Evolutionary conservation across 2,113 vertebrate genomes (phyloP), one percentile per base, ranked within the genome.

Genomic region (Plestiodon gilberti): DNA sequence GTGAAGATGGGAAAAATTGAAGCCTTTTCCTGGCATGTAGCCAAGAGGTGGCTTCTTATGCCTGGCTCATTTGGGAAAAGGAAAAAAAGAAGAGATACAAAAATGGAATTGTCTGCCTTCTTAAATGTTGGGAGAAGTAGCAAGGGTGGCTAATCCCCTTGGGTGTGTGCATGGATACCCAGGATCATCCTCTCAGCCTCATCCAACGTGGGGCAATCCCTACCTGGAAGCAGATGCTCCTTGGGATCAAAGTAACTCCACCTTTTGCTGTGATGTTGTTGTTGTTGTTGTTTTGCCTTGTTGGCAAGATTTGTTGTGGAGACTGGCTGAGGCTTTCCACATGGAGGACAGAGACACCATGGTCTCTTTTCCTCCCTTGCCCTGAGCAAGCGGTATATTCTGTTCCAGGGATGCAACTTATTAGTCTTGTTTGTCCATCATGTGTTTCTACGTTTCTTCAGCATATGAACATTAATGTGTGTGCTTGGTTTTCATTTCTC

Each of bases 401-500:
- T 43, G 71, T 25, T 38, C 22, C 9, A 35, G 10, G 25, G 71
- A 14, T 2, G 71, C 23, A 13, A 13, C 71, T 35, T 74, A 43
- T 38, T 28, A 25, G 8, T 43, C 38, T 3, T 33, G 1, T 4
- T 30, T 8, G 52, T 18, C 17, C 30, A 17, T n/a, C 15, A 23
- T 55, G 28, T 76, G 1, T 28, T 15, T 15, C 43, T 14, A 1
- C 17, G 6, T 22, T 48, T 43, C 43, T 13, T 2, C 38, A n/a
- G 7, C 18, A 17, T 17, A 2, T 13, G 57, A 38, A 7, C 5
- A 13, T 23, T 11, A 1, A 76, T 55, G 43, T 88, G 5, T n/a
- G 87, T 83, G 14, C 28, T 84, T 90, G 69, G 3, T 85, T 83
- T 81, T 78, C 84, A 17, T 90, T 81, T 88, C 17, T 81, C 70